Conservation (phyloP, 2,113 vertebrate species). For the Calyptomena viridis region DNA sequence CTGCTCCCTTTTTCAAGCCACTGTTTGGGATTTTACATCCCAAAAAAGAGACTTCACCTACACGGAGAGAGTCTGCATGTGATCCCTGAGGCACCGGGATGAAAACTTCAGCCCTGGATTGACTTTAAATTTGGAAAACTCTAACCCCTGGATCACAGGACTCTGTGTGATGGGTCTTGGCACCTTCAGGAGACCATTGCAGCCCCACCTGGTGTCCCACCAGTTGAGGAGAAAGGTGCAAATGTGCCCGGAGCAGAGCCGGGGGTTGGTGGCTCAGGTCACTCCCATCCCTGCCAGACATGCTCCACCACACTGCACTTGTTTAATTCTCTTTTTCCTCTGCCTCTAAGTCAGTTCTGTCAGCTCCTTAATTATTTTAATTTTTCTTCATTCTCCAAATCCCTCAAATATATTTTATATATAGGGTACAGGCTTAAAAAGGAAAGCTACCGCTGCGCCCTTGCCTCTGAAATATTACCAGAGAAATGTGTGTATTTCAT, state of each 20-base stretch:
- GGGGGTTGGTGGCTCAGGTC: background rate
- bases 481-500: slow-evolving; percentile 45
- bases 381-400: slow-evolving; percentile 45
- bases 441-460: slow-evolving; percentile 22
- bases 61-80: accelerated
- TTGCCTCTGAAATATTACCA: slow-evolving; percentile 58
- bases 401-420: slow-evolving; percentile 53
- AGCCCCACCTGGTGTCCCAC: background rate
- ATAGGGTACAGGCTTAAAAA: slow-evolving; percentile 28
- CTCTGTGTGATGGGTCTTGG: background rate
- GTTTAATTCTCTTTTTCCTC: background rate
- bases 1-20: background rate
- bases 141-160: background rate
- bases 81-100: background rate
- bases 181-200: background rate
- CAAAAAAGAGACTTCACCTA: background rate
- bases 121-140: background rate
- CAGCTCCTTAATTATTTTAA: slow-evolving; percentile 56
- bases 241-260: background rate
- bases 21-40: background rate
- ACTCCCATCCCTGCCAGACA: background rate
- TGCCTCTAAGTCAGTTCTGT: slow-evolving; percentile 28
- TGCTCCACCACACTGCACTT: background rate
- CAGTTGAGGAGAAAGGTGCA: background rate
- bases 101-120: background rate